Percentiles rank a stretch among this genome's conserved stretches.
Conservation (phyloP, 2,888 invertebrate genomes). For the Callimorpha dominula region DNA sequence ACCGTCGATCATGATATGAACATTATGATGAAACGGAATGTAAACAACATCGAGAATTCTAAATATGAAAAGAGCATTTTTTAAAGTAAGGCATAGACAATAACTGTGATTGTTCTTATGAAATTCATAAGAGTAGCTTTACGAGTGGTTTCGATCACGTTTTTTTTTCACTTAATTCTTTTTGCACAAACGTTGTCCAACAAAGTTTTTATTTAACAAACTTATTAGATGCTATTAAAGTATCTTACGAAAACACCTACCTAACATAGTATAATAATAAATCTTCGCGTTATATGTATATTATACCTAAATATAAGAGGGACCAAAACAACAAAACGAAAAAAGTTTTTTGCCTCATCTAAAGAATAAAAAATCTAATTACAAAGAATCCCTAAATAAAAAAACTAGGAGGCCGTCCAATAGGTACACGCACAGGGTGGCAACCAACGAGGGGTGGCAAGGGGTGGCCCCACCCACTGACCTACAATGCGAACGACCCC, state of each 20-base stretch:
- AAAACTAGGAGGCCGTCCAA: slow-evolving; percentile 44
- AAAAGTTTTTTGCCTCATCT: slow-evolving; percentile 15
- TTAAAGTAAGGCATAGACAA: no score
- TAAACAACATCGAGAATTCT: not conserved
- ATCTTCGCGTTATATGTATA: no score
- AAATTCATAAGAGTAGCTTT: no score
- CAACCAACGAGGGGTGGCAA: slow-evolving; percentile 58
- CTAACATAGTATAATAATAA: not conserved
- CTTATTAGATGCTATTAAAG: not conserved
- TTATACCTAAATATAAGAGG: not conserved
- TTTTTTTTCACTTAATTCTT: not conserved
- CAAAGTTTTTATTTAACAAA: not conserved
- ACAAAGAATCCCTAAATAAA: slow-evolving; percentile 44
- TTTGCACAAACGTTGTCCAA: not conserved
- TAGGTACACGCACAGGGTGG: slow-evolving; percentile 63
- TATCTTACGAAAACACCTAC: not conserved
- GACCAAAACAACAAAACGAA: slow-evolving; percentile 10
- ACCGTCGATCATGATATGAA: not conserved
- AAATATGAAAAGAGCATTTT: no score
- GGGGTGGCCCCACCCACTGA: slow-evolving; percentile 66
- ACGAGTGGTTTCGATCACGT: no score
- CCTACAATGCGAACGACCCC: slow-evolving; percentile 70
- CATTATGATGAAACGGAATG: not conserved
- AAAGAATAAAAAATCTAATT: slow-evolving; percentile 26
- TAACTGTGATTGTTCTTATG: no score